These are phyloP conservation scores for Hystrix brachyura DNA, from an alignment of 2,113 vertebrate species.

Conservation along the genomic window DNA sequence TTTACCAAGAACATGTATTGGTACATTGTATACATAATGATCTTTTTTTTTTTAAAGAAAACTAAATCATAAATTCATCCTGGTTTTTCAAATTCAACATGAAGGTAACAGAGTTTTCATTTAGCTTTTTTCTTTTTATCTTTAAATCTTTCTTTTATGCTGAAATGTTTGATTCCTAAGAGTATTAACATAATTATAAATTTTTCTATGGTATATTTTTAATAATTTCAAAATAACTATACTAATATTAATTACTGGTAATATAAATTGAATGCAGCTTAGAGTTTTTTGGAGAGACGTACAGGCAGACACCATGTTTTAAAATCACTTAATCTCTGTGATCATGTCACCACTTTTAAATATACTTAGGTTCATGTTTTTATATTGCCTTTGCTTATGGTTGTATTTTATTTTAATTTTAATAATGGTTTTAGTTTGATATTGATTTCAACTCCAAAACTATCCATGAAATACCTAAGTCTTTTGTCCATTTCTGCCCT, in stretches of 20 bases:
- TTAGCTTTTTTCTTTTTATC: constrained; percentile 12
- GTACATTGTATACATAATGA: too few species aligned
- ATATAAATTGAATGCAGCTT: not conserved
- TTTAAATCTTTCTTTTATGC: constrained; percentile 5
- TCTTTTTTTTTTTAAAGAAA: not conserved
- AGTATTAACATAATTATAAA: not conserved
- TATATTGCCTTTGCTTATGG: not conserved
- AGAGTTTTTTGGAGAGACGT: not conserved
- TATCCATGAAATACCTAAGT: not conserved
- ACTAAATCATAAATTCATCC: not conserved
- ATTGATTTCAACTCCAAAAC: not conserved
- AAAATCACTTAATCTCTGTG: constrained; percentile 18
- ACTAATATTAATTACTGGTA: not conserved
- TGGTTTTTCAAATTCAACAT: not conserved
- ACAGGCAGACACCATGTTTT: not conserved
- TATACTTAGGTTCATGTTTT: not conserved
- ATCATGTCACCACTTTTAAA: not conserved
- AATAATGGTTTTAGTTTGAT: not conserved
- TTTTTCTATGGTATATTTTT: not conserved
- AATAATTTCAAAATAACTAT: constrained; percentile 45
- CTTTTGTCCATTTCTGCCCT: not conserved
- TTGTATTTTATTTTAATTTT: constrained; percentile 27
- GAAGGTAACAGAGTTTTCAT: not conserved
- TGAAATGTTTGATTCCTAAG: constrained; percentile 45
- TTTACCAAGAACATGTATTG: too few species aligned